A percentile compares a stretch with the other conserved stretches of the same genome.
phyloP scores from a whole-genome alignment of 2,888 invertebrate genomes.

The Drosophila aldrichi region DNA sequence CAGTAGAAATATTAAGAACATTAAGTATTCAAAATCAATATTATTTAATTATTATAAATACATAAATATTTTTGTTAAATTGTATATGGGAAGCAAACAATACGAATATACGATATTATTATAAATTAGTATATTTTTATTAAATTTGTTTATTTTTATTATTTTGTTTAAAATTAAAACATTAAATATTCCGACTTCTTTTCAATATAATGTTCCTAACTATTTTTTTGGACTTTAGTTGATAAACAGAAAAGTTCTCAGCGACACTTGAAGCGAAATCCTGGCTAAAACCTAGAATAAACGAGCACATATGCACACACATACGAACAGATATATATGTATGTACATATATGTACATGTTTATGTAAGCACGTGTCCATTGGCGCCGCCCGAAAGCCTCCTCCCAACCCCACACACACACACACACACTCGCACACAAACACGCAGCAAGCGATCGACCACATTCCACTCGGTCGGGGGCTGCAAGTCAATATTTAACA shows the following conservation, averaged over 20 bases:
- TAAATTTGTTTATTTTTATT: too few species aligned
- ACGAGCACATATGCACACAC: constrained; percentile 1
- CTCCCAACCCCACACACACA: neutral
- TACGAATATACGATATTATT: too few species aligned
- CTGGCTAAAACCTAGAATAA: constrained; percentile 3
- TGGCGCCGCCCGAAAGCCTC: constrained; percentile 41
- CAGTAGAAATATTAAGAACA: too few species aligned
- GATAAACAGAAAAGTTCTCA: neutral
- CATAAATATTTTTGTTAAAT: too few species aligned
- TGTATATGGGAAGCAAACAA: too few species aligned
- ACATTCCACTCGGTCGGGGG: constrained; percentile 43
- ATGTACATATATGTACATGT: constrained; percentile 4
- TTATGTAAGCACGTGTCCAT: constrained; percentile 34
- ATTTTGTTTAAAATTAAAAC: too few species aligned
- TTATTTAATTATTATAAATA: too few species aligned
- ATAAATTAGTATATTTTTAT: too few species aligned
- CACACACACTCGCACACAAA: neutral
- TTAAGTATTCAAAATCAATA: too few species aligned
- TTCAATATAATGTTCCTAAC: neutral
- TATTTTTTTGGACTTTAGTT: neutral
- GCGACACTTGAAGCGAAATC: constrained; percentile 1
- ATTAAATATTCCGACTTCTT: neutral
- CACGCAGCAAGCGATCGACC: constrained; percentile 43
- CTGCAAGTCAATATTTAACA: constrained; percentile 54
- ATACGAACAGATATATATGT: neutral